These are phyloP conservation scores for Typhlomys cinereus DNA, from an alignment of 2,113 vertebrate species.

Conservation along the genomic window DNA sequence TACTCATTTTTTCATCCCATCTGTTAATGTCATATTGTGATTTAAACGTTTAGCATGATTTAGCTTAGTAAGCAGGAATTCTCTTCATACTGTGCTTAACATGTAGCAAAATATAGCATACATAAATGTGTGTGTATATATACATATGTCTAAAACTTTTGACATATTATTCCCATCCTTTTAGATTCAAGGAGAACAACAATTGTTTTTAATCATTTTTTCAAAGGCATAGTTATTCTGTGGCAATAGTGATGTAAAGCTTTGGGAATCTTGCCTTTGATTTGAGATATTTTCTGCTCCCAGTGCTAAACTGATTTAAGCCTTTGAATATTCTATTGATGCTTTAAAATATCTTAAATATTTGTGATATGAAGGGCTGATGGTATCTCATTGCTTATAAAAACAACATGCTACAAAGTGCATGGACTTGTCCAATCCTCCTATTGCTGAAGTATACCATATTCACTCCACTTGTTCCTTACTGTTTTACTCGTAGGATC, in stretches of 20 bases:
- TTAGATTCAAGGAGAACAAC: not conserved
- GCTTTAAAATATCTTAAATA: conserved; percentile 59
- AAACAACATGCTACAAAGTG: too few species aligned
- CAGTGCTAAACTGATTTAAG: conserved; percentile 61
- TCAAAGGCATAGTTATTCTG: conserved; percentile 51
- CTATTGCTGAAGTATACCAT: not conserved
- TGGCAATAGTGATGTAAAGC: conserved; percentile 55
- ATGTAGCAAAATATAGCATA: not conserved
- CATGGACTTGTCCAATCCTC: conserved; percentile 7
- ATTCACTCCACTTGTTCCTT: not conserved
- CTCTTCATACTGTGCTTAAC: conserved; percentile 7
- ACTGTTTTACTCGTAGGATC: not conserved
- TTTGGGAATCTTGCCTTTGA: conserved; percentile 66
- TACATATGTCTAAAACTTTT: not conserved
- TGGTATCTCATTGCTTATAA: not conserved
- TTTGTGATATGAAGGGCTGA: conserved; percentile 44
- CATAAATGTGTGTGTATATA: not conserved
- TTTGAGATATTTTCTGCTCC: conserved; percentile 52
- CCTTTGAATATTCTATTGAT: conserved; percentile 57
- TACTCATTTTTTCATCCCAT: conserved; percentile 21
- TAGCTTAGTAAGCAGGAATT: conserved; percentile 14
- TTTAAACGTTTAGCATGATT: conserved; percentile 39
- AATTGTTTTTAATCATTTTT: conserved; percentile 62
- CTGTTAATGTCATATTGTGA: conserved; percentile 6
- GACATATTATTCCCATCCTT: not conserved